Percentiles rank a stretch among this genome's conserved stretches.
phyloP scores from a whole-genome alignment of 1,140 invertebrate species.

The Tetragnatha versicolor region DNA sequence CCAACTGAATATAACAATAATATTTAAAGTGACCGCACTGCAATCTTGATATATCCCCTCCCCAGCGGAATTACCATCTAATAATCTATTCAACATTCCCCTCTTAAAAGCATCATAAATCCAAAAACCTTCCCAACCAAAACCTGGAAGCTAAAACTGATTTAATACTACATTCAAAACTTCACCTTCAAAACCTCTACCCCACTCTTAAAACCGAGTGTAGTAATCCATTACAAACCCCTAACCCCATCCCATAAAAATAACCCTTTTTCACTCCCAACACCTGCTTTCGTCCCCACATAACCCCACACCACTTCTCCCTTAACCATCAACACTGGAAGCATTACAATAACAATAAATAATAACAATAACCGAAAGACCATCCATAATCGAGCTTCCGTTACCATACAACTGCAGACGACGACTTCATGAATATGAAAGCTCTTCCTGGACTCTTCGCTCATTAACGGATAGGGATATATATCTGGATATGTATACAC shows the following conservation, averaged over 20 bases:
- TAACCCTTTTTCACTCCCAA: too few relatives aligned
- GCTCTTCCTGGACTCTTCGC: constrained; percentile 10
- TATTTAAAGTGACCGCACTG: too few relatives aligned
- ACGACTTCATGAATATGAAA: constrained; percentile 30
- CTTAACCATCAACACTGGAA: neutral
- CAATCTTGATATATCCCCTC: too few relatives aligned
- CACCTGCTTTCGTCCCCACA: neutral
- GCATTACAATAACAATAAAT: constrained; percentile 40
- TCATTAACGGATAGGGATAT: constrained; percentile 27
- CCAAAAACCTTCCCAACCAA: neutral
- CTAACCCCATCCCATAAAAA: neutral
- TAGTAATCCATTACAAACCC: neutral
- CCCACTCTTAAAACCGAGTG: neutral
- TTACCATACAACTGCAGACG: neutral
- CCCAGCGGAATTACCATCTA: too few relatives aligned
- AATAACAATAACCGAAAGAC: constrained; percentile 22
- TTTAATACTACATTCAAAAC: too few relatives aligned
- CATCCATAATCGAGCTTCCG: constrained; percentile 25
- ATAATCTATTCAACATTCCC: too few relatives aligned
- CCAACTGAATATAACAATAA: too few relatives aligned
- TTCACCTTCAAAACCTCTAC: neutral
- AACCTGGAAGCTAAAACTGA: too few relatives aligned
- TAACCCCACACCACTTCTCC: neutral
- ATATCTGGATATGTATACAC: constrained; percentile 1
- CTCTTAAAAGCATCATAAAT: too few relatives aligned